Evolutionary conservation across 2,797 vertebrate genomes (phyloP), one percentile per base, ranked within the genome.

Genomic region (Muscicapa striata): DNA sequence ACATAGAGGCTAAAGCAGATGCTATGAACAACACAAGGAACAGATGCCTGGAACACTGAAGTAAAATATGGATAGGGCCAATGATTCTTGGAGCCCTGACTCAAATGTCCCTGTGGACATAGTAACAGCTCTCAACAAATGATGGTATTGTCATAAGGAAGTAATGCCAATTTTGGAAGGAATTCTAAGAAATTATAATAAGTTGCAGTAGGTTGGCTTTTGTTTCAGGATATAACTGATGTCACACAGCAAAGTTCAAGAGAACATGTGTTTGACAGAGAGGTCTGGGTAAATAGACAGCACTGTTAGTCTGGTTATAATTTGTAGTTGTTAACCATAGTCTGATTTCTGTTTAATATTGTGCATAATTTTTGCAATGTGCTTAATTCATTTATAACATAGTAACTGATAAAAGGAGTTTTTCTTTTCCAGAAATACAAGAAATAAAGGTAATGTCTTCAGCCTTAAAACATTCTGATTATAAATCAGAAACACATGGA

Each of bases 401-500:
- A 24, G 8, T 40, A 85, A 81, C 17, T 19, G 46, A 79, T 49
- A 87, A 29, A 74, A 43, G 17, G 20, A 87, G 15, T 13, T 45
- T 40, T 84, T 32, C n/a, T 87, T 24, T 87, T 58, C 48, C 59
- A 76, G 48, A 84, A 94, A 84, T 24, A 16, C 38, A 86, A 82
- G 41, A 63, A 88, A 70, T n/a, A 89, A 93, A 72, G 67, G 48
- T 69, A 79, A 86, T 86, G 55, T 48, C 52, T 90, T 94, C 74
- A 93, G 90, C 74, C 83, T 69, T 59, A 91, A 93, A 94, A 81
- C 78, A 93, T 61, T 58, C 63, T 82, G 59, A 59, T 34, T 87
- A 64, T 74, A 94, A 94, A 93, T 87, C 41, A 73, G 77, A 91
- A 95, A 89, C 93, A 94, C 54, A 77, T 93, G 93, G 67, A 94